A percentile compares a stretch with the other conserved stretches of the same genome.
These are phyloP conservation scores for Carcinoscorpius rotundicauda DNA, from an alignment of 1,140 invertebrate species.

Conservation along the genomic window DNA sequence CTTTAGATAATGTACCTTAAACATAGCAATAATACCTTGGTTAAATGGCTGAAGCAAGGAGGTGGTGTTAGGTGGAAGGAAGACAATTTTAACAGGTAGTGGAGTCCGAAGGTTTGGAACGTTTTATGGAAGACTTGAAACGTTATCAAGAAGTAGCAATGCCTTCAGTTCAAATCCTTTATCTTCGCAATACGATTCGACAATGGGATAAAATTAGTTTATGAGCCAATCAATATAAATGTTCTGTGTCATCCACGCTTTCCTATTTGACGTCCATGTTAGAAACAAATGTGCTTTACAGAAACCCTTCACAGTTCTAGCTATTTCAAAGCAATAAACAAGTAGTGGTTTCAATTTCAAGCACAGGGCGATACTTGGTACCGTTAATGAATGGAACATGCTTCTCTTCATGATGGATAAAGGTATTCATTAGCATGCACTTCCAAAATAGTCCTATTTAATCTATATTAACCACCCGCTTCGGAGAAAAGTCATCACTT, in stretches of 20 bases:
- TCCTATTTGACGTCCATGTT: constrained; percentile 8
- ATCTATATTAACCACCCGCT: too few relatives aligned
- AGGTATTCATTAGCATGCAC: too few relatives aligned
- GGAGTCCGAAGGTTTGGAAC: constrained; percentile 7
- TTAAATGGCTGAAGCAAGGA: constrained; percentile 21
- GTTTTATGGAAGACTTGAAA: constrained; percentile 16
- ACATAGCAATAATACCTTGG: constrained; percentile 19
- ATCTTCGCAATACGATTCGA: constrained; percentile 13
- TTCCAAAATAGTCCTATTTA: too few relatives aligned
- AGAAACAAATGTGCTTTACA: too few relatives aligned
- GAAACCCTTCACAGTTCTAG: too few relatives aligned
- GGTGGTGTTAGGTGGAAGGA: constrained; percentile 18
- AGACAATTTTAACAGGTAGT: constrained; percentile 14
- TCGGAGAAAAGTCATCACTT: too few relatives aligned
- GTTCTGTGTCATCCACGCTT: constrained; percentile 10
- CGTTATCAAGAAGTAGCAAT: constrained; percentile 23
- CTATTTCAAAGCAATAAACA: too few relatives aligned
- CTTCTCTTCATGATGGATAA: too few relatives aligned
- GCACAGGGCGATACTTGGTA: too few relatives aligned
- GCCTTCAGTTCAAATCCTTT: constrained; percentile 18
- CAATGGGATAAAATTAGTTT: constrained; percentile 13
- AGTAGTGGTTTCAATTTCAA: too few relatives aligned
- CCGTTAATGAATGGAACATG: too few relatives aligned
- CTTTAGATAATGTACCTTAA: constrained; percentile 20
- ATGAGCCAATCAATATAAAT: constrained; percentile 19